Evolutionary conservation across 2,888 invertebrate genomes (phyloP).

Genomic region (Platycheirus rosarum): DNA sequence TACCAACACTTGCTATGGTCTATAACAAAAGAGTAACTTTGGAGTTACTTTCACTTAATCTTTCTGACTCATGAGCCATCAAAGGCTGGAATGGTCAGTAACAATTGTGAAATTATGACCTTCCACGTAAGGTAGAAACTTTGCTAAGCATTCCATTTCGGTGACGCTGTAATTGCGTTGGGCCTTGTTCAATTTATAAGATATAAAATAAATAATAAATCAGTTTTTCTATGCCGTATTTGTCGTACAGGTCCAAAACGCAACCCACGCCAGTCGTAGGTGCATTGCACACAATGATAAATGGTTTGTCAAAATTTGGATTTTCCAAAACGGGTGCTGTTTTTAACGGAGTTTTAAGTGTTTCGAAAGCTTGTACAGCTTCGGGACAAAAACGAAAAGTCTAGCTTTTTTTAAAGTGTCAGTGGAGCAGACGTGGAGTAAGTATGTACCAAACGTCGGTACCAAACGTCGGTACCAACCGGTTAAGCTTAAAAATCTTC

Average conservation of each 20-base stretch:
- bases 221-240: background rate
- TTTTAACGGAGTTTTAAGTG: background rate
- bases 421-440: too few relatives aligned
- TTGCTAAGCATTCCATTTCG: background rate
- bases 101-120: background rate
- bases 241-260: background rate
- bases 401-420: too few relatives aligned
- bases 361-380: background rate
- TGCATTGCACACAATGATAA: slow-evolving; percentile 9
- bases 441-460: slow-evolving; percentile 18
- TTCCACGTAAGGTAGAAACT: slow-evolving; percentile 2
- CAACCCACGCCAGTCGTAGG: background rate
- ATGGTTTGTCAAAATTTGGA: slow-evolving; percentile 10
- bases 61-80: slow-evolving; percentile 3
- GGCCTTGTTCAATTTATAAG: background rate
- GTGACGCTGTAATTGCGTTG: slow-evolving; percentile 4
- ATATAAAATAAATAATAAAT: background rate
- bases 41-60: background rate
- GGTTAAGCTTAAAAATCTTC: slow-evolving; percentile 25
- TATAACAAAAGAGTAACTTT: background rate
- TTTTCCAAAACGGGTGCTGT: slow-evolving; percentile 3
- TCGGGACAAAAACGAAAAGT: too few relatives aligned
- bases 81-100: slow-evolving; percentile 1
- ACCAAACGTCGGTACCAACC: slow-evolving; percentile 35
- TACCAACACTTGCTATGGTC: background rate